Evolutionary conservation across 2,888 invertebrate species (phyloP).

Genomic region (Epirrhoe tristata): DNA sequence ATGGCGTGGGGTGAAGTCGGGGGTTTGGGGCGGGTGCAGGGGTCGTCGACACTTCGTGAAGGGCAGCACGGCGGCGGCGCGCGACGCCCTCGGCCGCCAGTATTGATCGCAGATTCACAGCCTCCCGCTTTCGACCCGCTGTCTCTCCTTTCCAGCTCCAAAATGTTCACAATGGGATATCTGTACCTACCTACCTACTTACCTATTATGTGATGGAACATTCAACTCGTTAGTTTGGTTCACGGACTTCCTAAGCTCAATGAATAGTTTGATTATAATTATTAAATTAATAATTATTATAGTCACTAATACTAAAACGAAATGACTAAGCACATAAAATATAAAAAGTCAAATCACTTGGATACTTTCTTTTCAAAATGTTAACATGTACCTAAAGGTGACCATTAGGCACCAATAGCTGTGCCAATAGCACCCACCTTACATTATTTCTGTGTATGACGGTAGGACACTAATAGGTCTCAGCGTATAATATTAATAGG

Average conservation of each 20-base stretch:
- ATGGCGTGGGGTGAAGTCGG: conserved; percentile 60
- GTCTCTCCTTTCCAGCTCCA: conserved; percentile 52
- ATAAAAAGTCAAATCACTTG: no score
- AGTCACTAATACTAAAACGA: not conserved
- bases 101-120: conserved; percentile 80
- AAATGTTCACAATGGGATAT: conserved; percentile 33
- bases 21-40: conserved; percentile 58
- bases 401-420: no score
- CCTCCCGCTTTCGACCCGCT: conserved; percentile 59
- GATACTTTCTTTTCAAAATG: not conserved
- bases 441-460: no score
- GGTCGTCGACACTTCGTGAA: conserved; percentile 82
- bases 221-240: conserved; percentile 35
- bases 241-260: conserved; percentile 33
- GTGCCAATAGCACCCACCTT: no score
- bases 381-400: no score
- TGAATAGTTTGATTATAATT: conserved; percentile 25
- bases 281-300: not conserved
- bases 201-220: conserved; percentile 24
- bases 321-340: not conserved
- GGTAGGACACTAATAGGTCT: no score
- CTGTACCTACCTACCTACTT: conserved; percentile 21
- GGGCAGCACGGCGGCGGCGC: conserved; percentile 68
- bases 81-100: conserved; percentile 51
- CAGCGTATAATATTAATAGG: no score